phyloP scores from a whole-genome alignment of 2,113 vertebrate genomes.

The Copsychus sechellarum region DNA sequence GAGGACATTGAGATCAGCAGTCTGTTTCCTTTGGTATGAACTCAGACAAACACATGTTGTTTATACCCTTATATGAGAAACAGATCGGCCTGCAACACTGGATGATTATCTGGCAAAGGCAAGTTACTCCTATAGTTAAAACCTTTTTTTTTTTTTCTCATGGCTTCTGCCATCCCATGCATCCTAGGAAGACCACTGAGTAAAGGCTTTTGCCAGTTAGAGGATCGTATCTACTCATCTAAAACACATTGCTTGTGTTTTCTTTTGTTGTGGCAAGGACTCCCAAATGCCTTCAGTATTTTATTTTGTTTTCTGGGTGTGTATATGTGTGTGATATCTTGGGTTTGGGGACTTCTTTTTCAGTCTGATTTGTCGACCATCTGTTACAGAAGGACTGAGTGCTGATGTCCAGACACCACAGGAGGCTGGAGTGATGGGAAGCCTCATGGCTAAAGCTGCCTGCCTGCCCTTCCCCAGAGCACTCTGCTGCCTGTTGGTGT shows the following conservation, averaged over 20 bases:
- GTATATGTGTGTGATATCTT: neutral
- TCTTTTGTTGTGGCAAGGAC: neutral
- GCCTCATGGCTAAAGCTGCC: neutral
- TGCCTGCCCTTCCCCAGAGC: neutral
- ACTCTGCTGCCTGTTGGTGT: neutral
- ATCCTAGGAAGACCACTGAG: neutral
- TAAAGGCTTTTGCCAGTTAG: neutral
- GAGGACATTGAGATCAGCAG: neutral
- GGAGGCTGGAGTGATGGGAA: neutral
- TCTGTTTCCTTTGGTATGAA: neutral
- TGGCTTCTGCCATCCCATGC: neutral
- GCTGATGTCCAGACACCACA: neutral
- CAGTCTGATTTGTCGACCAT: neutral
- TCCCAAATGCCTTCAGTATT: neutral
- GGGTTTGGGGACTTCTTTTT: neutral
- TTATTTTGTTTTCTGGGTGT: neutral
- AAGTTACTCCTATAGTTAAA: neutral
- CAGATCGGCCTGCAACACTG: neutral
- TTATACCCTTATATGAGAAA: neutral
- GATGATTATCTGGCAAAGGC: neutral
- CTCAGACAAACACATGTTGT: neutral
- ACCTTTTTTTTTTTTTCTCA: neutral
- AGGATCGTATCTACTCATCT: neutral
- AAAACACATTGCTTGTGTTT: neutral
- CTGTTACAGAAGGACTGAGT: neutral